Conservation (phyloP, 2,113 vertebrate species). For the Delphinus delphis region DNA sequence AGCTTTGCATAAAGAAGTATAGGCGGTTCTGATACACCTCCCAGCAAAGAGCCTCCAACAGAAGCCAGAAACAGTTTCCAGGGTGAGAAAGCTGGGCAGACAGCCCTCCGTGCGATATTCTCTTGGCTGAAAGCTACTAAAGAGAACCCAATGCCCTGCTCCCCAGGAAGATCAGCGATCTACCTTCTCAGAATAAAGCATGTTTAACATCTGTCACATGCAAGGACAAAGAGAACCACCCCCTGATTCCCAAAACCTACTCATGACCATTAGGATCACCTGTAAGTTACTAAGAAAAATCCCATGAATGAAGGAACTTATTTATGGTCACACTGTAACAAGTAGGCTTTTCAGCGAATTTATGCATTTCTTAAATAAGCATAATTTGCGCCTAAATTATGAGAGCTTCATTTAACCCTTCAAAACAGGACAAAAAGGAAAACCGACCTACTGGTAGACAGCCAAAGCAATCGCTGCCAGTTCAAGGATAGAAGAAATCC, state of each 20-base stretch:
- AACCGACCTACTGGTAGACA: not conserved
- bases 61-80: not conserved
- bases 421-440: not conserved
- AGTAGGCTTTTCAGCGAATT: not conserved
- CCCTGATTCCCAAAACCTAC: not conserved
- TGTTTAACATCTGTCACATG: not conserved
- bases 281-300: constrained; percentile 13
- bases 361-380: constrained; percentile 19
- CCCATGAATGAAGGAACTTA: constrained; percentile 5
- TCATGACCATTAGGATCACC: not conserved
- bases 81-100: not conserved
- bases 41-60: not conserved
- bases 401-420: constrained; percentile 43
- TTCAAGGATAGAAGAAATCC: constrained; percentile 11
- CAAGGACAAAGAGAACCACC: not conserved
- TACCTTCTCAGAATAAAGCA: not conserved
- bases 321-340: not conserved
- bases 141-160: not conserved
- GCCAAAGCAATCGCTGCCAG: not conserved
- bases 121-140: not conserved
- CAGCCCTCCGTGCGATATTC: not conserved
- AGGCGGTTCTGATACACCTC: not conserved
- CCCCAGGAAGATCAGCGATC: not conserved
- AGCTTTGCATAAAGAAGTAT: not conserved
- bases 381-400: not conserved